Conservation (phyloP, 2,113 vertebrate species). For the Boleophthalmus pectinirostris region DNA sequence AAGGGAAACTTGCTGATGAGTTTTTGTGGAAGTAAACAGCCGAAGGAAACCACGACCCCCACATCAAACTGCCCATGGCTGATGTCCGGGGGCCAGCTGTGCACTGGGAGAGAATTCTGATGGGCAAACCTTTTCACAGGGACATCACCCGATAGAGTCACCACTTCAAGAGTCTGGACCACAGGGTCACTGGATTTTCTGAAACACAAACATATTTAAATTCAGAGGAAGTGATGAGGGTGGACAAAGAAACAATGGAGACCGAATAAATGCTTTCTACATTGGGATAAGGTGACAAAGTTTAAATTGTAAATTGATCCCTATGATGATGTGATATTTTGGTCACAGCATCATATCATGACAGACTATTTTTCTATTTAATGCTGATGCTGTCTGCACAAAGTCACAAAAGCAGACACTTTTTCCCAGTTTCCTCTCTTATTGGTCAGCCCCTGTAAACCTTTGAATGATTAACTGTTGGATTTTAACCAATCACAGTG, state of each 20-base stretch:
- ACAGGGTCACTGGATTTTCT: constrained; percentile 62
- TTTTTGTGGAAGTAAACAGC: constrained; percentile 84
- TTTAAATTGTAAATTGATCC: no score
- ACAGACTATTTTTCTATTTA: no score
- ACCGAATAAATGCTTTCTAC: neutral
- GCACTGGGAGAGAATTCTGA: constrained; percentile 77
- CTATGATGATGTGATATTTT: no score
- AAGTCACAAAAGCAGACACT: no score
- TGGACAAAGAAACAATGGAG: neutral
- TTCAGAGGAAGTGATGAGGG: neutral
- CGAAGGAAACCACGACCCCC: constrained; percentile 94
- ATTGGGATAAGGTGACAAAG: no score
- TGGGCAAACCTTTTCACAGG: constrained; percentile 83
- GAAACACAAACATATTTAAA: constrained; percentile 20
- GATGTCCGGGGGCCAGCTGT: constrained; percentile 84
- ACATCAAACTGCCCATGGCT: constrained; percentile 82
- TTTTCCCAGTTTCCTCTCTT: no score
- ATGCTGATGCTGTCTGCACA: no score
- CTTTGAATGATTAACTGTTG: no score
- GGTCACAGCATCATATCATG: no score
- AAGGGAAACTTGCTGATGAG: constrained; percentile 91
- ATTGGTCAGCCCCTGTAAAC: no score
- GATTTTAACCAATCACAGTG: no score
- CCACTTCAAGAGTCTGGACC: constrained; percentile 86
- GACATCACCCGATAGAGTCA: constrained; percentile 77